A percentile compares a stretch with the other conserved stretches of the same genome.
Conservation (phyloP, 2,888 invertebrate species). For the Nephrotoma flavescens region DNA sequence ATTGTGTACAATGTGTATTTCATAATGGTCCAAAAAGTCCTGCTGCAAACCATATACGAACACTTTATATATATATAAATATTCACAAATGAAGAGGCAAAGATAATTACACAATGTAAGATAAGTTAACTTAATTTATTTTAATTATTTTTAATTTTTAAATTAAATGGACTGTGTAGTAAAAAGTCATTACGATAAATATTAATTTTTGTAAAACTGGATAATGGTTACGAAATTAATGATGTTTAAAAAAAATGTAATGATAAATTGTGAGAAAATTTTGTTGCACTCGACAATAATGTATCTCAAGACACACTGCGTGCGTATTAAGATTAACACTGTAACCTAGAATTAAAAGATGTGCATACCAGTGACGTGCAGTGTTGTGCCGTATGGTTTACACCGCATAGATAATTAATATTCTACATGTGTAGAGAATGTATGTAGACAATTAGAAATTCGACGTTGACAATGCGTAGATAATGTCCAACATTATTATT, state of each 20-base stretch:
- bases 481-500: too few relatives aligned
- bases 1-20: neutral
- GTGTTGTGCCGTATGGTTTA: neutral
- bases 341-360: neutral
- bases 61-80: neutral
- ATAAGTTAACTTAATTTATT: neutral
- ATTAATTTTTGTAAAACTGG: neutral
- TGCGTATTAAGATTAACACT: neutral
- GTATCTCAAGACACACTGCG: neutral
- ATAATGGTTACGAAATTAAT: neutral
- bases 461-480: too few relatives aligned
- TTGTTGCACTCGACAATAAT: neutral
- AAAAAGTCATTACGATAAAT: neutral
- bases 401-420: too few relatives aligned
- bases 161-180: neutral
- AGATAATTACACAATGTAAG: neutral
- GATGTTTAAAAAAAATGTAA: neutral
- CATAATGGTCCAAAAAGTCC: neutral
- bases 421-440: too few relatives aligned
- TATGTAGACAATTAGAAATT: too few relatives aligned
- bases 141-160: neutral
- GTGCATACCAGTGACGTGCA: neutral
- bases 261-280: neutral
- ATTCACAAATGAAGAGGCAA: neutral
- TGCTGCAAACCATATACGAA: neutral